Conservation (phyloP, 2,113 vertebrate species). For the Perognathus longimembris region DNA sequence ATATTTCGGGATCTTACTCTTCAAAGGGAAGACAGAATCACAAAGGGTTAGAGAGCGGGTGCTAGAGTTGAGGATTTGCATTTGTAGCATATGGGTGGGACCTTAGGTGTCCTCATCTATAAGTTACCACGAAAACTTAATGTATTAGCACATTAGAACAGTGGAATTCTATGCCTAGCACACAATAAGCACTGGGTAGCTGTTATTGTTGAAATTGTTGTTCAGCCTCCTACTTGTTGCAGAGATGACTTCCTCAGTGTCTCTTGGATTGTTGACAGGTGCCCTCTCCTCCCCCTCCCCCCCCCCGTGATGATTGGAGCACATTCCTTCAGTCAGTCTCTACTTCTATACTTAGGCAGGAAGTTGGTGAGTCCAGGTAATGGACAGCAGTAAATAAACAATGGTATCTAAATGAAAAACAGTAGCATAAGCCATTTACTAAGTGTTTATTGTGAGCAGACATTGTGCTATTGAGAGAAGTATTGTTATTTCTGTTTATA, state of each 20-base stretch:
- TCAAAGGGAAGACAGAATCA: constrained; percentile 30
- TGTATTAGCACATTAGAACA: background rate
- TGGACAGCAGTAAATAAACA: background rate
- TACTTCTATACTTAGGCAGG: background rate
- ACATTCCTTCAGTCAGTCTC: background rate
- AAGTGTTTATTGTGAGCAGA: background rate
- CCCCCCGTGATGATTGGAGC: background rate
- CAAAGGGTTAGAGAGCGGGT: background rate
- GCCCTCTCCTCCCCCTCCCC: background rate
- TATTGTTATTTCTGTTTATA: background rate
- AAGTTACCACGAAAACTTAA: constrained; percentile 26
- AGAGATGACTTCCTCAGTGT: background rate
- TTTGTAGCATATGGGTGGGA: background rate
- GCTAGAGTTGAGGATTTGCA: constrained; percentile 8
- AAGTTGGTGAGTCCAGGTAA: background rate
- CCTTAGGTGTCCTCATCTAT: background rate
- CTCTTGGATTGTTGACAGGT: background rate
- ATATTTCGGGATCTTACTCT: constrained; percentile 24
- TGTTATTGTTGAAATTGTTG: background rate
- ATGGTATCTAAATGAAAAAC: background rate
- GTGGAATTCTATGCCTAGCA: background rate
- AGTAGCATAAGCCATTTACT: constrained; percentile 31
- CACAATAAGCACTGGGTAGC: background rate
- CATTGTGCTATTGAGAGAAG: background rate
- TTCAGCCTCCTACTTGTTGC: background rate